Base-by-base conservation (phyloP, 2,113 vertebrate species). In the Brachionichthys hirsutus region DNA sequence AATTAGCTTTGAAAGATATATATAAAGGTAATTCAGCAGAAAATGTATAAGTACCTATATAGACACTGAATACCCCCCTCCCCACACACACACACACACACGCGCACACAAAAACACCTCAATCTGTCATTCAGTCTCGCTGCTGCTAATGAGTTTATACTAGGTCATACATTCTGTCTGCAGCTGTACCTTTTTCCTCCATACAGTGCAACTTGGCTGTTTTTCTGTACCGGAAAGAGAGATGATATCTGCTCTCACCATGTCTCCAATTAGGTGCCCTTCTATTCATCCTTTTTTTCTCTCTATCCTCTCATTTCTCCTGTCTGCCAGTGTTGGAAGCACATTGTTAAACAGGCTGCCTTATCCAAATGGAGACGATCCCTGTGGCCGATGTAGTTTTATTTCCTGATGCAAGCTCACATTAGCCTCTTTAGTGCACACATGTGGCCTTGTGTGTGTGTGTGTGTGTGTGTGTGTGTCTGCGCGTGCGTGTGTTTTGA, bases 221-320 rank as follows among this genome's bases (percentile, higher is more conserved):
- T 17, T 54, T 58, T 18, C 44, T 47, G 20, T 46, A 50, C 16
- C 41, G 57, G 56, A 69, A 62, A 49, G 38, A 46, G 40, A 70
- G 30, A 46, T 14, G 41, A 42, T 38, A 45, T 54, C 62, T 45
- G 13, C 62, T 71, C 52, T 67, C 57, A 42, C 53, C 65, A 43
- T 40, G 69, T 78, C 68, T 84, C 81, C 79, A 84, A 84, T 85
- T 83, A 85, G 80, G 79, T 55, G 13, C 46, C 51, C 24, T 34
- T 62, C 55, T 77, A 38, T 80, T 77, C 73, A 63, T 70, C 57
- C 64, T 36, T 60, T 62, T 76, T 52, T 47, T 62, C 49, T 50
- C 62, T 66, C 47, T 20, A 40, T 77, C 74, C 68, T 54, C 72
- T 74, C 58, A 53, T 70, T 73, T 64, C 68, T 72, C 19, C 59